Evolutionary conservation across 2,113 vertebrate genomes (phyloP), one percentile per base, ranked within the genome.

Genomic region (Apteryx owenii): DNA sequence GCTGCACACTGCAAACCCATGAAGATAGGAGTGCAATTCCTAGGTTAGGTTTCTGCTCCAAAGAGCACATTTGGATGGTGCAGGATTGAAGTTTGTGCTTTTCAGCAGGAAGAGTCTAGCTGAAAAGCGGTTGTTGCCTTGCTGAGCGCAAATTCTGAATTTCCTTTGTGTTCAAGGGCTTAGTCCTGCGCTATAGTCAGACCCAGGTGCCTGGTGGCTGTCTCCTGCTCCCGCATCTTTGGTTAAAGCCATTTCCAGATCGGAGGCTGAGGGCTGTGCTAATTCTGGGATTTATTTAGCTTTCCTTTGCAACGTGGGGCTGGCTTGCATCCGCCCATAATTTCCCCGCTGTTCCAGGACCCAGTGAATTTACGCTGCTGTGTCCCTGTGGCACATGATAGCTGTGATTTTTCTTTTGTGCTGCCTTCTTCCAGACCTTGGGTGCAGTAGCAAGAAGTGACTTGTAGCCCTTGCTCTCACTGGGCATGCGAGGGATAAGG

Each of bases 371-470:
- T 89, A 46, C 38, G 26, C 29, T 65, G 17, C 6, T 80, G 60
- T 81, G 36, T 13, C 71, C 58, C 1, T 1, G 20, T 8, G 17
- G 5, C 0, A 1, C 48, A 18, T 8, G 51, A 44, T 40, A 2
- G 1, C 13, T 75, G 62, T 18, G 58, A 76, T 81, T 38, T 18
- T 83, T 29, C 42, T 69, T 61, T 60, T 72, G 70, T 48, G 33
- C 56, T 54, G 61, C 36, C 6, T 33, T 90, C 33, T 62, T 81
- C 70, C 69, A 85, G 50, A 42, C 72, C 72, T 68, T 28, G 46
- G 8, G 21, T 31, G 31, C 18, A 42, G 33, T 1, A 2, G 26
- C 23, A 18, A 72, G 68, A 90, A 77, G 77, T 7, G 4, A 26
- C 77, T 72, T 54, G 29, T 23, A 44, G 66, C 28, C 29, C 15